Evolutionary conservation across 2,888 invertebrate species (phyloP).

Genomic region (Patella caerulea): DNA sequence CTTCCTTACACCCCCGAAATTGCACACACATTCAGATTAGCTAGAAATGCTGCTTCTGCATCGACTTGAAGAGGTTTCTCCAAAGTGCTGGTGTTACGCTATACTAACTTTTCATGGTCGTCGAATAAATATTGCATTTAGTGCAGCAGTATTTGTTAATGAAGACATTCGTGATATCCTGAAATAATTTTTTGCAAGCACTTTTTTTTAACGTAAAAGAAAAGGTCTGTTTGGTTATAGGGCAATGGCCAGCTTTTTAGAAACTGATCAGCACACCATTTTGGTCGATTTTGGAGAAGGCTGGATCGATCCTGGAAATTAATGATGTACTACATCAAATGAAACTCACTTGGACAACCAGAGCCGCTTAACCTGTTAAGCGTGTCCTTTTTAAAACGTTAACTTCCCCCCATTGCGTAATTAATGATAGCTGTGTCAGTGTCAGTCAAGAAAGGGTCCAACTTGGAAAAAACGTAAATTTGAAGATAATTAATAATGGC

Average conservation of each 20-base stretch:
- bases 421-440: no score
- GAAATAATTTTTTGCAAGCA: background rate
- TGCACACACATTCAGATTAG: background rate
- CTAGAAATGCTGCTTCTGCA: background rate
- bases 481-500: no score
- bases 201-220: background rate
- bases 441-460: no score
- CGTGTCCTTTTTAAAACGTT: no score
- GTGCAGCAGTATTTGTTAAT: no score
- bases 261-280: background rate
- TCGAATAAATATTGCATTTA: no score
- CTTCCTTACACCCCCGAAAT: background rate
- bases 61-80: background rate
- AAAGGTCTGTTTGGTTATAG: background rate
- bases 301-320: background rate
- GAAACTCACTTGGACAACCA: background rate
- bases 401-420: no score
- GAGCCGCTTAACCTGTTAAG: no score
- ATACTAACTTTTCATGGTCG: no score
- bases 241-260: background rate
- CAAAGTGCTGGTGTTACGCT: no score
- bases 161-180: background rate
- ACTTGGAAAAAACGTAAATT: no score
- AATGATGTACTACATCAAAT: background rate
- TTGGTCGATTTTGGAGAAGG: background rate